Evolutionary conservation across 2,113 vertebrate genomes (phyloP).

Genomic region (Bufo gargarizans): DNA sequence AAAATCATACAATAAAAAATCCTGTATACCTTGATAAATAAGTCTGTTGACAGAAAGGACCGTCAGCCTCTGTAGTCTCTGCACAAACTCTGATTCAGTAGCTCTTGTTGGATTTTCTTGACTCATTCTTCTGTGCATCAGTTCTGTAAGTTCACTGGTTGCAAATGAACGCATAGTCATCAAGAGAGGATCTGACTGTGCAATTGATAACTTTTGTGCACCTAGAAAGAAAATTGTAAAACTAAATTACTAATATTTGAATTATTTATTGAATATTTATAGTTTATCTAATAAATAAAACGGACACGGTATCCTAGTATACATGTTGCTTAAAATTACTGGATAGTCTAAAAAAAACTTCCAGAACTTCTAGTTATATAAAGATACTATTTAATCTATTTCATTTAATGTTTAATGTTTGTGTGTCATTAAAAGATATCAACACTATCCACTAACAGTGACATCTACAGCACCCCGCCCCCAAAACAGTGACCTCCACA

Average conservation of each 20-base stretch:
- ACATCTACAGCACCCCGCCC: too few relatives aligned
- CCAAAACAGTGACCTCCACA: too few relatives aligned
- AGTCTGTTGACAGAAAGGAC: constrained; percentile 91
- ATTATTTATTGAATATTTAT: neutral
- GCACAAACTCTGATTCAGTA: constrained; percentile 86
- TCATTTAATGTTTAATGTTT: too few relatives aligned
- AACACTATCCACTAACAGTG: too few relatives aligned
- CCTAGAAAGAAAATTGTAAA: constrained; percentile 68
- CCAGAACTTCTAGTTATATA: too few relatives aligned
- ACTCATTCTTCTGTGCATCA: constrained; percentile 95
- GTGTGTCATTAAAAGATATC: too few relatives aligned
- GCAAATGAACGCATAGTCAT: constrained; percentile 91
- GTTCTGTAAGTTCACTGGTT: constrained; percentile 88
- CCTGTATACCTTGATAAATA: constrained; percentile 84
- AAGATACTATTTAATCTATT: too few relatives aligned
- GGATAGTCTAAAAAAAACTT: too few relatives aligned
- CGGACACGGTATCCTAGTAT: too few relatives aligned
- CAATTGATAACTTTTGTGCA: constrained; percentile 81
- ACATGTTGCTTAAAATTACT: too few relatives aligned
- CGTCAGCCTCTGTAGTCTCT: constrained; percentile 89
- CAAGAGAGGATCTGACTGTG: constrained; percentile 87
- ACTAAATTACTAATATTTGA: neutral
- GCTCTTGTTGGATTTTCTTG: constrained; percentile 90
- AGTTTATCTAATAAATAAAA: neutral
- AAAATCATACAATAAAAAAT: neutral